These are phyloP conservation scores for Hydrochoerus hydrochaeris DNA, from an alignment of 2,113 vertebrate genomes.

Conservation along the genomic window DNA sequence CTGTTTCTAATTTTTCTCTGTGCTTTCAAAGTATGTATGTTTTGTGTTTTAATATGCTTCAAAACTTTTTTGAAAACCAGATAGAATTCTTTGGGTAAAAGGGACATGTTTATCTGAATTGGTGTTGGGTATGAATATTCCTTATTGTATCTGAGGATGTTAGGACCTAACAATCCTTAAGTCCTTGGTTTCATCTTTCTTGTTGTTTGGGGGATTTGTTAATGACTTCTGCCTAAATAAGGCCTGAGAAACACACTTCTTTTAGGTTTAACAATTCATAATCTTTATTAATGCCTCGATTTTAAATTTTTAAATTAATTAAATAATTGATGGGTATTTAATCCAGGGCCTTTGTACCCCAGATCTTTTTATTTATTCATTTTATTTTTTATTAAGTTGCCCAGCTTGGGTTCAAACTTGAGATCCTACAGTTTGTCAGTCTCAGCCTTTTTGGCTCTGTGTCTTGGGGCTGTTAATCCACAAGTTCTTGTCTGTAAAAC, in stretches of 20 bases:
- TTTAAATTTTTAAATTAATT: neutral
- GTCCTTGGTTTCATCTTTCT: neutral
- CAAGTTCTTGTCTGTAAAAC: neutral
- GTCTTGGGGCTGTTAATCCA: neutral
- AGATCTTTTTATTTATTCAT: neutral
- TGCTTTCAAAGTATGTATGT: neutral
- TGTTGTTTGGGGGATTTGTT: neutral
- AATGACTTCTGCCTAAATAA: neutral
- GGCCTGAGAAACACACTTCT: too few relatives aligned
- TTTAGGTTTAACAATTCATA: neutral
- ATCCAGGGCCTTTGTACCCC: neutral
- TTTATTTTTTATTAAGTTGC: neutral
- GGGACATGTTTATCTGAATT: neutral
- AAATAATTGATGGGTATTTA: neutral
- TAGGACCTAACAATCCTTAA: neutral
- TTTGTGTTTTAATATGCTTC: neutral
- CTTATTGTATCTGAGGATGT: neutral
- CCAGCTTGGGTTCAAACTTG: neutral
- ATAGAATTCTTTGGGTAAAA: neutral
- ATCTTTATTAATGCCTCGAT: neutral
- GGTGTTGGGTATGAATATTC: neutral
- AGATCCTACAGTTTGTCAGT: neutral
- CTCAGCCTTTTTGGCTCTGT: neutral
- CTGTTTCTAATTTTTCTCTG: neutral
- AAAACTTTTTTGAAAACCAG: neutral